Conservation (phyloP, 2,113 vertebrate genomes). For the Pelodiscus sinensis region DNA sequence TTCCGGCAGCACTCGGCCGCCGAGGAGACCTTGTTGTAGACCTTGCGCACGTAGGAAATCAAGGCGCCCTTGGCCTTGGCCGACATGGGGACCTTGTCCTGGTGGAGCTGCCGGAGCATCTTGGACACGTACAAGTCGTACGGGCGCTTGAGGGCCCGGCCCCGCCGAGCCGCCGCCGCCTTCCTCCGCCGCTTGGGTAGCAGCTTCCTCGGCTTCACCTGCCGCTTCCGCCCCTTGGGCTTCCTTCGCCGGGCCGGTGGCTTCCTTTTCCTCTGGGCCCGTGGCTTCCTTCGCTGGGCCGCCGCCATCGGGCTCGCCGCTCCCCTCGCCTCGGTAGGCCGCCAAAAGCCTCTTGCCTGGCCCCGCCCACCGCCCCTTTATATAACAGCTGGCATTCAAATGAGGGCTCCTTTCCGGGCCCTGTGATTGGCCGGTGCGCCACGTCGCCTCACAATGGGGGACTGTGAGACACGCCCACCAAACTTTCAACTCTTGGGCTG, state of each 20-base stretch:
- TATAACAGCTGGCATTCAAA: not conserved
- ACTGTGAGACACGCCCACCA: not conserved
- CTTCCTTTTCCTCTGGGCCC: not conserved
- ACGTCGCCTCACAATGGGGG: not conserved
- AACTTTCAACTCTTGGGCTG: not conserved
- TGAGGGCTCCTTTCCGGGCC: not conserved
- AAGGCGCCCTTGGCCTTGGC: conserved; percentile 21
- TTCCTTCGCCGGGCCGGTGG: not conserved
- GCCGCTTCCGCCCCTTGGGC: not conserved
- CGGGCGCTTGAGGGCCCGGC: not conserved
- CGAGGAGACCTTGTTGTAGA: conserved; percentile 1
- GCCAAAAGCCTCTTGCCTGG: not conserved
- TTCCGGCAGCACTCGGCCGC: not conserved
- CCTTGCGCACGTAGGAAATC: conserved; percentile 5
- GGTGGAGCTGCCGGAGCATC: not conserved
- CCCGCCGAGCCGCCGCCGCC: not conserved
- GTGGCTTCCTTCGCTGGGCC: not conserved
- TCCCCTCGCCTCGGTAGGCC: not conserved
- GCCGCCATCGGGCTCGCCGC: not conserved
- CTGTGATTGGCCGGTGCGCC: not conserved
- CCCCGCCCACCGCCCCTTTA: not conserved
- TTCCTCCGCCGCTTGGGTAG: not conserved
- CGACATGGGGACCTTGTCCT: not conserved
- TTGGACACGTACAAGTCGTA: not conserved
- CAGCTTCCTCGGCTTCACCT: not conserved